Conservation (phyloP, 1,140 invertebrate genomes). For the Bombus picipes region DNA sequence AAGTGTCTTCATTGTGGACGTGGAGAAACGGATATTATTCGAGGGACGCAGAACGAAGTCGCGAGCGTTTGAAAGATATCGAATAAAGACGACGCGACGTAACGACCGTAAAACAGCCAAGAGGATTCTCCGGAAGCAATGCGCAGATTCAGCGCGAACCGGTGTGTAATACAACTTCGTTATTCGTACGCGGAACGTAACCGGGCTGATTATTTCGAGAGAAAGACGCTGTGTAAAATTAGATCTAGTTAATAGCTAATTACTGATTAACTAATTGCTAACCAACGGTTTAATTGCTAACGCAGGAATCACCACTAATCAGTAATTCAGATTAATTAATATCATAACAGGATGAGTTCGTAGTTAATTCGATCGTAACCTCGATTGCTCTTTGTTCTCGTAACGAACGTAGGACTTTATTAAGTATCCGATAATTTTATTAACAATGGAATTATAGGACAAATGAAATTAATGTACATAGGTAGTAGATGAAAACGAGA, state of each 20-base stretch:
- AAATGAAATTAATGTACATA: not conserved
- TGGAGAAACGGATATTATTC: not conserved
- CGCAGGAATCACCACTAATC: not conserved
- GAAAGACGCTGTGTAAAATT: not conserved
- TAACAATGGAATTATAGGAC: not conserved
- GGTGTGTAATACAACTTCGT: not conserved
- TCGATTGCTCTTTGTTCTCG: not conserved
- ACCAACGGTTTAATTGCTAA: not conserved
- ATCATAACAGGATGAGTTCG: not conserved
- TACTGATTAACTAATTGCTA: not conserved
- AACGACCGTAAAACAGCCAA: conserved; percentile 11
- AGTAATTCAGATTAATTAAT: not conserved
- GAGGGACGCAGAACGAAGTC: not conserved
- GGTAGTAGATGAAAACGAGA: not conserved
- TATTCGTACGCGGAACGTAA: not conserved
- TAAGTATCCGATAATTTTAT: not conserved
- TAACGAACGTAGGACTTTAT: not conserved
- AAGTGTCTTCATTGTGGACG: not conserved
- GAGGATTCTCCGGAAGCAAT: conserved; percentile 16
- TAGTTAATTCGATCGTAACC: not conserved
- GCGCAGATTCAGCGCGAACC: conserved; percentile 3
- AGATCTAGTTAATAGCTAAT: conserved; percentile 1
- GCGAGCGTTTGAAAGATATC: not conserved
- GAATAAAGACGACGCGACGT: not conserved
- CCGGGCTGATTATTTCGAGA: not conserved